Evolutionary conservation across 2,113 vertebrate species (phyloP), one percentile per base, ranked within the genome.

Genomic region (Aegotheles bennettii): DNA sequence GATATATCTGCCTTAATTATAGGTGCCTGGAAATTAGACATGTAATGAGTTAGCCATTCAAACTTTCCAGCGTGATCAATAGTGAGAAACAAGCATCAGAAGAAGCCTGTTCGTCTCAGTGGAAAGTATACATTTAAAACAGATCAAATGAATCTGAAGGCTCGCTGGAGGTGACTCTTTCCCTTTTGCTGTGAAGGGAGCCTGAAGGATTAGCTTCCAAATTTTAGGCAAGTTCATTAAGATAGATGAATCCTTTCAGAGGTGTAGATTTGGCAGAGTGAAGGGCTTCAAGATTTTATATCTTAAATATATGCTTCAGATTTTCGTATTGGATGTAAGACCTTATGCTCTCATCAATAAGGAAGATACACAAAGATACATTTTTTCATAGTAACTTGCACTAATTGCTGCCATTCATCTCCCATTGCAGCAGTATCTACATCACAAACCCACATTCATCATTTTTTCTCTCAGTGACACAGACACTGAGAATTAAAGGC

Each of bases 401-500:
- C 31, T 59, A 33, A 20, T 61, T 67, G 24, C 50, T 80, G 29
- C 57, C 5, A 54, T 80, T 91, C 45, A 50, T 25, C 8, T 92
- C 23, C 51, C 28, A 29, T 29, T 61, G 51, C 67, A 94, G 60
- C 33, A 69, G 29, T 35, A 78, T 29, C 51, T 77, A 36, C 38
- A 54, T 78, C 71, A 67, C 0, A 18, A 89, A 70, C 13, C 16
- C 31, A 35, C 82, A 60, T 59, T 77, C 45, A 64, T 74, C 84
- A 74, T 90, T 88, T 93, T 88, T n/a, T 84, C 35, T 89, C 78
- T 84, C 63, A 38, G 31, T 88, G 73, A 81, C 90, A 88, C 28
- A 88, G 90, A 90, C 82, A 56, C 31, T 42, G 43, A 70, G 51
- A 68, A 88, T 91, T 96, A 95, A 81, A 94, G 79, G 68, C 76